Conservation (phyloP, 2,113 vertebrate genomes). For the Sorex fumeus region DNA sequence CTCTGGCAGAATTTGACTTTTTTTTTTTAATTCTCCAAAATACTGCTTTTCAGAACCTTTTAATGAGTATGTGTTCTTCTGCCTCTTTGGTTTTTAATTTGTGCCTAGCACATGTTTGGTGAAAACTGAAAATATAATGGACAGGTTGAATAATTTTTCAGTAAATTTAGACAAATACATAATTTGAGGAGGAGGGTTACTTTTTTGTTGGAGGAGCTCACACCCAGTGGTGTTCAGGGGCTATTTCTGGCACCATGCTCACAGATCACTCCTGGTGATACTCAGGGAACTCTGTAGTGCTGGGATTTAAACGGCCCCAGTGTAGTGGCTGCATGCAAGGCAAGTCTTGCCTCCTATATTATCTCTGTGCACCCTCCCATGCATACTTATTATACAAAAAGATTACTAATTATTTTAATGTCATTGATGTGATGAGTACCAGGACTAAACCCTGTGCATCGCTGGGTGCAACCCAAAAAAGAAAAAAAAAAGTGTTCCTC, state of each 20-base stretch:
- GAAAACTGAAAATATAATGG: constrained; percentile 34
- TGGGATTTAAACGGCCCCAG: background rate
- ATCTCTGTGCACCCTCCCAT: background rate
- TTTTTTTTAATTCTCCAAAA: constrained; percentile 13
- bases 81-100: background rate
- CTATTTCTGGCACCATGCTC: too few species aligned
- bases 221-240: too few species aligned
- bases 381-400: constrained; percentile 45
- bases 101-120: constrained; percentile 46
- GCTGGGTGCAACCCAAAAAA: too few species aligned
- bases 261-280: background rate
- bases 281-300: background rate
- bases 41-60: constrained; percentile 33
- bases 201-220: too few species aligned
- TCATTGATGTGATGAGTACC: constrained; percentile 23
- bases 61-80: background rate
- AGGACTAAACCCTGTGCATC: too few species aligned
- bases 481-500: too few species aligned
- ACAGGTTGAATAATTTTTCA: background rate
- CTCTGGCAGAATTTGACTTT: background rate
- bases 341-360: background rate
- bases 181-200: background rate
- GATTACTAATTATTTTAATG: constrained; percentile 20
- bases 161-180: constrained; percentile 22
- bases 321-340: background rate